Conservation (phyloP, 23 tunicate species). For the Styela plicata region DNA sequence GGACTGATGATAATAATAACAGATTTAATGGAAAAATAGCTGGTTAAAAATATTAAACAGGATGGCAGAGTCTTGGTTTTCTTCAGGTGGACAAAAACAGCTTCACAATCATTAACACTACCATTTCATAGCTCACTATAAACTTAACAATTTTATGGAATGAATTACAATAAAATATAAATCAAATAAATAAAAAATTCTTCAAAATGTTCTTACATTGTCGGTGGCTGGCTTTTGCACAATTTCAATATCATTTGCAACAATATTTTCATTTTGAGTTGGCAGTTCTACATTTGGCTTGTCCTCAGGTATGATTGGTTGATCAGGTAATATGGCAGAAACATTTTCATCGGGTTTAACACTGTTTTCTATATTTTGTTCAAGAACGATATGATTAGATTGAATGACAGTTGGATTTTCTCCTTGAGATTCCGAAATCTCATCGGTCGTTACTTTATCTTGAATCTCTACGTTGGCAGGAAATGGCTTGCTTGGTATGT, state of each 20-base stretch:
- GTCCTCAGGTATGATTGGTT: background rate
- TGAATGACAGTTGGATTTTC: background rate
- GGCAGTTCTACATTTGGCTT: background rate
- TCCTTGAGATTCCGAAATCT: background rate
- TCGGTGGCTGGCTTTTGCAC: too few species aligned
- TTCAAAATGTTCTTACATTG: too few species aligned
- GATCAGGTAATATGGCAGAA: background rate
- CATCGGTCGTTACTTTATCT: background rate
- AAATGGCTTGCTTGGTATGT: background rate
- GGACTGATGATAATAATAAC: too few species aligned
- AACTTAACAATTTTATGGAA: too few species aligned
- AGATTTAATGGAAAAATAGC: too few species aligned
- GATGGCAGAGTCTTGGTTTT: too few species aligned
- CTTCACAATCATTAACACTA: too few species aligned
- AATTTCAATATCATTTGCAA: background rate
- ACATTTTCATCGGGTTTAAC: background rate
- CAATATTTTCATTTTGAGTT: background rate
- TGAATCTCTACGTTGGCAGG: background rate
- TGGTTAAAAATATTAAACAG: too few species aligned
- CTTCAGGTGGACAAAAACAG: too few species aligned
- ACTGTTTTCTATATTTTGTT: background rate
- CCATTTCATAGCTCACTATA: too few species aligned
- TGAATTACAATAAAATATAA: too few species aligned
- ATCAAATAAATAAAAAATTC: too few species aligned
- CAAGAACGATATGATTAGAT: constrained; percentile 5